Base-by-base conservation (phyloP, 2,797 vertebrate genomes). In the Clarias laeviceps region DNA sequence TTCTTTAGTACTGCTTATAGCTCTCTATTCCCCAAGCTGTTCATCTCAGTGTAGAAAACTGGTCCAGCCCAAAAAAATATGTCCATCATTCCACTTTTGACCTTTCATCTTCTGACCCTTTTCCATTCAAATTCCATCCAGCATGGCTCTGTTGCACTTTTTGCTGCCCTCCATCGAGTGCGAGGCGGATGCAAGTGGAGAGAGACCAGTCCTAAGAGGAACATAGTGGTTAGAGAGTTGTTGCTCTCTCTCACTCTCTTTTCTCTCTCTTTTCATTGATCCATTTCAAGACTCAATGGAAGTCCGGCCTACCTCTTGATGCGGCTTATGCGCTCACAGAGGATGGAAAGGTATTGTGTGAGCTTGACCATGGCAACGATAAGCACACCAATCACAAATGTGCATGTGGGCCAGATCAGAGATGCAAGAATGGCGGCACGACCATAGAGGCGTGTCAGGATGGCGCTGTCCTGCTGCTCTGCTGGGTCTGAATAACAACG, bases 321-420 rank as follows among this genome's bases (percentile, higher is more conserved):
- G 91, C 94, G 93, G 74, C 94, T 95, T 87, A 97, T 95, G 76
- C 95, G 95, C 81, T 98, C 97, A 2, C 96, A 97, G 91, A 98
- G 95, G 82, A 98, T 93, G 76, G 97, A 98, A 84, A 99, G 94
- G 91, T 97, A 97, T 61, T 99, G 97, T 82, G 97, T 99, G 90
- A 99, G 95, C 91, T 99, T 99, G 77, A 99, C 97, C 97, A 99
- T 96, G 45, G 96, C 96, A 0, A 99, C 94, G 22, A 99, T 98
- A 59, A 93, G 91, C 0, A 93, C 93, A 0, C 98, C 98, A 0
- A 96, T 97, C 0, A 96, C 92, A 93, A 99, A 94, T 90, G 96
- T 95, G 90, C 97, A 97, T 0, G 97, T 97, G 72, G 97, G 97
- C 97, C 97, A 99, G 91, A 99, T 95, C 59, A 98, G 94, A 0